Conservation (phyloP, 2,888 invertebrate genomes). For the Tetranychus piercei region DNA sequence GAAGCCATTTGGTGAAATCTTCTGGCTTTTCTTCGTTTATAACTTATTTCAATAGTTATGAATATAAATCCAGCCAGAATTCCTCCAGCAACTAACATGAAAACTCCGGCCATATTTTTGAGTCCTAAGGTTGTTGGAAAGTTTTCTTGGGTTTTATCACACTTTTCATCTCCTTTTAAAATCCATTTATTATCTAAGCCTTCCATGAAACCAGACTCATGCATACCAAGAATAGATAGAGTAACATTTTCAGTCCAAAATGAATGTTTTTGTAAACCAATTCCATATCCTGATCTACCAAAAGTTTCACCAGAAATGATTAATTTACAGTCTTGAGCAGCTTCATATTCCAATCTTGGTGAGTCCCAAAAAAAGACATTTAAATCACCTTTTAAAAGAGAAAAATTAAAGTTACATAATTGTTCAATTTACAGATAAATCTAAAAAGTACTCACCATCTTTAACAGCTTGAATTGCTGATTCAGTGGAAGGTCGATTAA, state of each 20-base stretch:
- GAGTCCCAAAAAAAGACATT: conserved; percentile 99
- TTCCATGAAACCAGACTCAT: conserved; percentile 91
- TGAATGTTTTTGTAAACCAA: conserved; percentile 82
- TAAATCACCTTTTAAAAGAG: conserved; percentile 33
- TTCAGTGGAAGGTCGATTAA: conserved; percentile 83
- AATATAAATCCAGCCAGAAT: conserved; percentile 82
- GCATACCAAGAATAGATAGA: conserved; percentile 76
- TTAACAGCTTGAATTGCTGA: conserved; percentile 84
- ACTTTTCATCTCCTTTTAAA: conserved; percentile 49
- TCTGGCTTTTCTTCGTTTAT: conserved; percentile 78
- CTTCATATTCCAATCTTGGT: conserved; percentile 88
- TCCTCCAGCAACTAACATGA: conserved; percentile 89
- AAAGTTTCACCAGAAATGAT: conserved; percentile 92
- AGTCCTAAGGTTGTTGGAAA: conserved; percentile 13
- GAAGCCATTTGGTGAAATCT: conserved; percentile 42
- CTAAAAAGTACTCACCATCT: conserved; percentile 41
- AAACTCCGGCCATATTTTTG: conserved; percentile 90
- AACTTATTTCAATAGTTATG: conserved; percentile 90
- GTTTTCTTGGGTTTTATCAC: conserved; percentile 31
- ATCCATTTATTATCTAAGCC: conserved; percentile 90
- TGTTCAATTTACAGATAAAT: no score
- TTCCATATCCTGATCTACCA: conserved; percentile 89
- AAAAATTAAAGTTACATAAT: background rate
- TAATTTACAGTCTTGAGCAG: conserved; percentile 86
- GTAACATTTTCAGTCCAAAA: conserved; percentile 92